phyloP scores from a whole-genome alignment of 2,113 vertebrate species.

The Coryphaenoides rupestris region DNA sequence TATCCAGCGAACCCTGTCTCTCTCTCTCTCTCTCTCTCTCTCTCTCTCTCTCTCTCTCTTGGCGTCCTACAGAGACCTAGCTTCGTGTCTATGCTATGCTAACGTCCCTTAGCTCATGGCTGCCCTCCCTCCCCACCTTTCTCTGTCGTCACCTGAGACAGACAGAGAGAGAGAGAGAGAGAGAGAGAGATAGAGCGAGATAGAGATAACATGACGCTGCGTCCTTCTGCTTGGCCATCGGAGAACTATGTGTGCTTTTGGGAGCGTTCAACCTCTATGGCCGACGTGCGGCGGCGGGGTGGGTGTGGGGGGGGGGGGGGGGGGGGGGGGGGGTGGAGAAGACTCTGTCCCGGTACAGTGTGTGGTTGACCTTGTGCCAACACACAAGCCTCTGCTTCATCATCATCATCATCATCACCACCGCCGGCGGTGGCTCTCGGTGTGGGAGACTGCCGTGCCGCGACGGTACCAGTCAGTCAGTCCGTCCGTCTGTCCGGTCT shows the following conservation, averaged over 20 bases:
- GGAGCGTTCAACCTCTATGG: constrained; percentile 42
- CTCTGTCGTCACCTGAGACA: constrained; percentile 58
- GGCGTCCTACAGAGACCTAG: constrained; percentile 23
- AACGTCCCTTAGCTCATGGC: constrained; percentile 41
- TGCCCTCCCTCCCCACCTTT: constrained; percentile 13
- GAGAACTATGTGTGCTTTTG: constrained; percentile 68
- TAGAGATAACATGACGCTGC: constrained; percentile 56
- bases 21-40: background rate
- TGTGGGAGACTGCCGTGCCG: background rate
- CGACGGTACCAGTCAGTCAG: no score
- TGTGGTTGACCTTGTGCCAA: constrained; percentile 55
- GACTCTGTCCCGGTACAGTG: constrained; percentile 37
- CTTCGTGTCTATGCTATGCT: constrained; percentile 6
- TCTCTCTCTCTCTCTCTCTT: no score
- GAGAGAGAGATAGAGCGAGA: no score
- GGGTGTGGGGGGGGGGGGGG: no score
- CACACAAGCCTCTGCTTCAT: constrained; percentile 1
- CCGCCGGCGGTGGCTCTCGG: no score
- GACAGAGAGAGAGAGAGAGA: no score
- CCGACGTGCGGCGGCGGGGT: no score
- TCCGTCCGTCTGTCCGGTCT: no score
- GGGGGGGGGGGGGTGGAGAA: constrained; percentile 29
- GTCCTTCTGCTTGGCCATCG: constrained; percentile 34
- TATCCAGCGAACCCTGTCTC: constrained; percentile 14
- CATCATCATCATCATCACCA: no score